A percentile compares a stretch with the other conserved stretches of the same genome.
These are phyloP conservation scores for Phlogophora meticulosa DNA, from an alignment of 2,888 invertebrate species.

Conservation along the genomic window DNA sequence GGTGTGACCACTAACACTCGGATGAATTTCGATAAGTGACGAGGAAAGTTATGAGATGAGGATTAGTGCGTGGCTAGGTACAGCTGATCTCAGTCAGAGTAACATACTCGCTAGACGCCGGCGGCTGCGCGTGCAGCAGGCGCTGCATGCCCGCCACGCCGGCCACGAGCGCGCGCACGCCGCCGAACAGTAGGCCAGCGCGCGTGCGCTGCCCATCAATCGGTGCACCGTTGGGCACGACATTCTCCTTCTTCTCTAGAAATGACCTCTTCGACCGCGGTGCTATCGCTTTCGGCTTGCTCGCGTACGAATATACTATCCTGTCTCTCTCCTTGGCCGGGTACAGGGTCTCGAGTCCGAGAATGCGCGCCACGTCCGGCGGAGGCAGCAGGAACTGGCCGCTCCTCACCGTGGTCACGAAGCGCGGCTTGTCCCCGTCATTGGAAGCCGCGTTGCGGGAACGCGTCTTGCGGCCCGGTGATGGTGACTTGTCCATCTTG, in stretches of 20 bases:
- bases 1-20: background rate
- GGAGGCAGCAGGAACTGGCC: constrained; percentile 95
- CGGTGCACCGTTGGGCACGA: constrained; percentile 50
- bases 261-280: constrained; percentile 70
- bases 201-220: constrained; percentile 63
- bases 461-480: constrained; percentile 71
- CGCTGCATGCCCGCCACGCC: constrained; percentile 79
- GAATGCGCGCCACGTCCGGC: constrained; percentile 92
- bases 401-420: constrained; percentile 95
- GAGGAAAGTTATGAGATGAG: background rate
- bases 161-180: constrained; percentile 80
- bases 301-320: constrained; percentile 93
- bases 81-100: background rate
- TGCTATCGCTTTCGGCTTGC: constrained; percentile 91
- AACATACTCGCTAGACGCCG: constrained; percentile 21
- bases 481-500: constrained; percentile 74
- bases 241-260: constrained; percentile 63
- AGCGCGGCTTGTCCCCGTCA: constrained; percentile 90
- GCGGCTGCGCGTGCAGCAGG: constrained; percentile 33
- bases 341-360: constrained; percentile 90
- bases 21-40: background rate
- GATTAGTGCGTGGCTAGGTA: background rate
- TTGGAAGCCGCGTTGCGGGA: constrained; percentile 65
- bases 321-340: constrained; percentile 76
- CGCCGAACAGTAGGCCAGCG: constrained; percentile 74